These are phyloP conservation scores for Nezara viridula DNA, from an alignment of 2,888 invertebrate genomes.

Conservation along the genomic window DNA sequence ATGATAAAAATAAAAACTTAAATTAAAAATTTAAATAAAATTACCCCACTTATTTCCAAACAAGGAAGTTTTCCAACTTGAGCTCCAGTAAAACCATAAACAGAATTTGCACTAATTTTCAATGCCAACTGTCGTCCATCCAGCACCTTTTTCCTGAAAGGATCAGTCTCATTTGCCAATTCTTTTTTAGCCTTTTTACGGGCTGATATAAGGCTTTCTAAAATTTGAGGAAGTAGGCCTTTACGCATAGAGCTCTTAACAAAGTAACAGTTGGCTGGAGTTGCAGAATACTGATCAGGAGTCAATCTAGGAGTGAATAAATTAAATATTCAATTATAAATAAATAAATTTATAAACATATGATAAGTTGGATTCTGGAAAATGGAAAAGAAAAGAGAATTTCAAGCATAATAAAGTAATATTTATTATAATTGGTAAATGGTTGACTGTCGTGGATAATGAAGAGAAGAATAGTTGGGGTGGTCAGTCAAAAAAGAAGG, in stretches of 20 bases:
- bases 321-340: constrained; percentile 19
- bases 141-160: constrained; percentile 90
- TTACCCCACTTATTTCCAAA: constrained; percentile 90
- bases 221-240: constrained; percentile 94
- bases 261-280: constrained; percentile 93
- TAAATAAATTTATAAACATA: not conserved
- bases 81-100: constrained; percentile 99
- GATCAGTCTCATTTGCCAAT: constrained; percentile 95
- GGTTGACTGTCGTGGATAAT: too few species aligned
- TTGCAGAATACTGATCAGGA: constrained; percentile 84
- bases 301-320: constrained; percentile 69
- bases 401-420: too few species aligned
- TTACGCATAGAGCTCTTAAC: constrained; percentile 88
- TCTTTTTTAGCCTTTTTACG: constrained; percentile 95
- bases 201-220: constrained; percentile 90
- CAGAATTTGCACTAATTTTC: constrained; percentile 99
- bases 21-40: constrained; percentile 63
- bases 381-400: too few species aligned
- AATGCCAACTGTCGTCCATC: constrained; percentile 97
- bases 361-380: too few species aligned
- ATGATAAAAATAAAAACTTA: not conserved
- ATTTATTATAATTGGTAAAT: too few species aligned
- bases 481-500: too few species aligned
- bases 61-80: constrained; percentile 96
- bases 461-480: too few species aligned